Conservation (phyloP, 1,140 invertebrate species). For the Heliothis subflexa region DNA sequence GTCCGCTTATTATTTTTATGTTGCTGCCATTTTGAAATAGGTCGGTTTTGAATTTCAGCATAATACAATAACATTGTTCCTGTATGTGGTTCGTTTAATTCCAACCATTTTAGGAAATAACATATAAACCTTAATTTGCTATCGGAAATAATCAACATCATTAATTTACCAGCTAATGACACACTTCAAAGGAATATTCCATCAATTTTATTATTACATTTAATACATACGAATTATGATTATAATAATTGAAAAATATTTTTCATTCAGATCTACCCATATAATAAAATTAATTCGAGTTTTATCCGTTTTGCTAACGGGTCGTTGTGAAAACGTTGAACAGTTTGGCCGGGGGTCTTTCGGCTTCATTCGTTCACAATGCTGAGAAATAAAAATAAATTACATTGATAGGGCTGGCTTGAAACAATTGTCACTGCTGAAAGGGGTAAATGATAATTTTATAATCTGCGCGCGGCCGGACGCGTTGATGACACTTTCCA, state of each 20-base stretch:
- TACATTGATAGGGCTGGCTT: conserved; percentile 44
- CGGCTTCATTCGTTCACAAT: conserved; percentile 3
- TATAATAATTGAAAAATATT: too few species aligned
- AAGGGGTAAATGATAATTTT: conserved; percentile 56
- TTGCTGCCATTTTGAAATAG: too few species aligned
- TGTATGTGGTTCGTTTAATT: too few species aligned
- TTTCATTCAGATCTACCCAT: neutral
- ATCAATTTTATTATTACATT: too few species aligned
- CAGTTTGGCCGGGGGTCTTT: neutral
- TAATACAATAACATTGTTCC: too few species aligned
- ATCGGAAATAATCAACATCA: too few species aligned
- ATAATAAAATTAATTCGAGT: neutral
- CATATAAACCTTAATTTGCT: too few species aligned
- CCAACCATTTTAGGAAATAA: too few species aligned
- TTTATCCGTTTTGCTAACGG: conserved; percentile 21
- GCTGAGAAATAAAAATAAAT: conserved; percentile 40
- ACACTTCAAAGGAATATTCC: too few species aligned
- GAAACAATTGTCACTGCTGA: conserved; percentile 52
- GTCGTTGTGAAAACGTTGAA: conserved; percentile 22
- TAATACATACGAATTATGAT: too few species aligned
- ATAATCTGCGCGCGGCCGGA: conserved; percentile 49
- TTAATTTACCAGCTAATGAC: too few species aligned
- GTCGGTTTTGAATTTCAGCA: too few species aligned
- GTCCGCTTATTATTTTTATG: neutral
- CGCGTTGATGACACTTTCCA: conserved; percentile 52